A percentile compares a stretch with the other conserved stretches of the same genome.
These are phyloP conservation scores for Apodemia mormo DNA, from an alignment of 2,888 invertebrate species.

Conservation along the genomic window DNA sequence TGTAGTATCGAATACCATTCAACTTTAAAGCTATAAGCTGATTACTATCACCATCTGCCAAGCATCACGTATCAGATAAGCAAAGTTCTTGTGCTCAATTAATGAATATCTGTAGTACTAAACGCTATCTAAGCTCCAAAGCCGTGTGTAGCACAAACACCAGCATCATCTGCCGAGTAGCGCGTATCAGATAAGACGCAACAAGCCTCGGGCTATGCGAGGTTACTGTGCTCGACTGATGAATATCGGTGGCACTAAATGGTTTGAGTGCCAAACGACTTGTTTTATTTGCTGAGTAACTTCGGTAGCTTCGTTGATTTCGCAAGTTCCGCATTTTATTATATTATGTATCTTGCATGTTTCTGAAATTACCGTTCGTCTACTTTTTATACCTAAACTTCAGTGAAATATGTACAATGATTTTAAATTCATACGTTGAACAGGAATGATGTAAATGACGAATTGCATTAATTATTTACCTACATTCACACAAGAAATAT, in stretches of 20 bases:
- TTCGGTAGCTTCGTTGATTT: conserved; percentile 1
- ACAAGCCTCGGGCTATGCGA: conserved; percentile 34
- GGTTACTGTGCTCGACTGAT: conserved; percentile 40
- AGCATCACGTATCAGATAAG: too few relatives aligned
- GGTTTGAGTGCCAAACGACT: conserved; percentile 38
- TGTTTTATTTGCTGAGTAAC: conserved; percentile 37
- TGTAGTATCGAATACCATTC: too few relatives aligned
- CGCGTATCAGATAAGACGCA: conserved; percentile 38
- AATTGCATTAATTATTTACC: too few relatives aligned
- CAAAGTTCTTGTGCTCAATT: too few relatives aligned
- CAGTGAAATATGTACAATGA: background rate
- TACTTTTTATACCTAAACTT: background rate
- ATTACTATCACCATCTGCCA: too few relatives aligned
- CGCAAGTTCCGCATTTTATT: background rate
- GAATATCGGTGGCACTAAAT: conserved; percentile 35
- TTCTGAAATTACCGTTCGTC: background rate
- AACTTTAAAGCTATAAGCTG: too few relatives aligned
- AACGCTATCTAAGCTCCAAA: background rate
- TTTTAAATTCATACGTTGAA: background rate
- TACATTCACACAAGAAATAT: too few relatives aligned
- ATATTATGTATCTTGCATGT: background rate
- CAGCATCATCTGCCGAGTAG: conserved; percentile 38
- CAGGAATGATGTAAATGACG: too few relatives aligned
- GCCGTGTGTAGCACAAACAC: conserved; percentile 31
- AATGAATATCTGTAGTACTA: too few relatives aligned